Evolutionary conservation across 2,797 vertebrate species (phyloP).

Genomic region (Rallus crepitans): DNA sequence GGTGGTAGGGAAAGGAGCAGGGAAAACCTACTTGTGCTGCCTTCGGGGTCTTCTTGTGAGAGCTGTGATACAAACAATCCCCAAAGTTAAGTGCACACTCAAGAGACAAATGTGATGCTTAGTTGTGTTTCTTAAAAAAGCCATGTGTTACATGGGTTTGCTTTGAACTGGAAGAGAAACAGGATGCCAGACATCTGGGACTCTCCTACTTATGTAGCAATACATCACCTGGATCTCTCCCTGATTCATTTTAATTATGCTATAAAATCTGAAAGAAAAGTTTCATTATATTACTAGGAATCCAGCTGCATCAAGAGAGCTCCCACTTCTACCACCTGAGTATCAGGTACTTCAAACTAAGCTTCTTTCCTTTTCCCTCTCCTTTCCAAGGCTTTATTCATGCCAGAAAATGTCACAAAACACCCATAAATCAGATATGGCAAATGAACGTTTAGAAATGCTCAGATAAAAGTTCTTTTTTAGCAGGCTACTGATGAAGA

Average conservation of each 20-base stretch:
- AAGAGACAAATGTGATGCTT: neutral
- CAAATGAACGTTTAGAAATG: neutral
- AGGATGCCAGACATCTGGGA: neutral
- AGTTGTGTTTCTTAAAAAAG: neutral
- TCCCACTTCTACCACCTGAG: neutral
- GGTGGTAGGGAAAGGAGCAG: accelerated
- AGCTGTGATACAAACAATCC: neutral
- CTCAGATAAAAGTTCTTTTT: neutral
- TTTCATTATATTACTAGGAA: neutral
- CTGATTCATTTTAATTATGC: neutral
- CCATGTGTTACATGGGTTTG: neutral
- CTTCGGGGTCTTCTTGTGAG: neutral
- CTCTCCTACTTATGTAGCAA: neutral
- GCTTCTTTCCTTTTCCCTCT: neutral
- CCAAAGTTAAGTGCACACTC: neutral
- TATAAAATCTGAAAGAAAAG: neutral
- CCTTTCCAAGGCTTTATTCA: neutral
- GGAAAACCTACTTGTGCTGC: neutral
- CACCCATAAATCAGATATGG: neutral
- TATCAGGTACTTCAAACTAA: neutral
- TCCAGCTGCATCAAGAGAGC: neutral
- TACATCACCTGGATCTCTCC: neutral
- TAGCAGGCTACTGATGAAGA: neutral
- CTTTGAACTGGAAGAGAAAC: neutral
- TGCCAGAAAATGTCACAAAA: neutral